phyloP scores from a whole-genome alignment of 2,113 vertebrate genomes.

The Ceyx melanurus region DNA sequence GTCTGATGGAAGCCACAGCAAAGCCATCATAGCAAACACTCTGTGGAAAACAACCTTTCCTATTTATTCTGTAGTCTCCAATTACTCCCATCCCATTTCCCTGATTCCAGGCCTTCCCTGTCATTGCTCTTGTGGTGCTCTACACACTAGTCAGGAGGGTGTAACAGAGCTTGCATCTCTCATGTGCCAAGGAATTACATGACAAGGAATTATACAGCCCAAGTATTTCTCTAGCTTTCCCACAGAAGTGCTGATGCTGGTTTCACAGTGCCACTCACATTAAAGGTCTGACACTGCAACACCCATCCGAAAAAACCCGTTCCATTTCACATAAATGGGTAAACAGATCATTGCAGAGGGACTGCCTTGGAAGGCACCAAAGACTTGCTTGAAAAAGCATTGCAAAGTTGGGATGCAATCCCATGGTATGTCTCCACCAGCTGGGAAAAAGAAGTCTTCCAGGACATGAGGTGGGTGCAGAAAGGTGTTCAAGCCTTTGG shows the following conservation, averaged over 20 bases:
- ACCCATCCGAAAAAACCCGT: fast-evolving
- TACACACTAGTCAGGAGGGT: neutral
- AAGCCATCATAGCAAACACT: neutral
- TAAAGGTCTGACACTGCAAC: neutral
- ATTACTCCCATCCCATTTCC: neutral
- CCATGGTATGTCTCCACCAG: neutral
- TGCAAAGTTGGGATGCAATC: fast-evolving
- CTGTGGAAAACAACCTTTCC: constrained; percentile 6
- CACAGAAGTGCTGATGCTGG: neutral
- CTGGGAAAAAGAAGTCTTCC: neutral
- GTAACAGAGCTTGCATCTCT: neutral
- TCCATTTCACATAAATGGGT: fast-evolving
- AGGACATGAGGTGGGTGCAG: neutral
- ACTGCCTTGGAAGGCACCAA: neutral
- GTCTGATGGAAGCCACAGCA: constrained; percentile 46
- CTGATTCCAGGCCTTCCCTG: neutral
- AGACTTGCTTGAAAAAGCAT: neutral
- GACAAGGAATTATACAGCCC: neutral
- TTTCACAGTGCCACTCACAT: neutral
- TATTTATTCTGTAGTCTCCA: neutral
- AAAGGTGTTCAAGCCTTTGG: neutral
- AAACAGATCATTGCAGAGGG: neutral
- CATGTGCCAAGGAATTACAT: neutral
- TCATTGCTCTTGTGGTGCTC: neutral
- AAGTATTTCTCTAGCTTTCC: neutral